These are phyloP conservation scores for Sebastes trivittatus DNA, from an alignment of 2,797 vertebrate species.

Conservation along the genomic window DNA sequence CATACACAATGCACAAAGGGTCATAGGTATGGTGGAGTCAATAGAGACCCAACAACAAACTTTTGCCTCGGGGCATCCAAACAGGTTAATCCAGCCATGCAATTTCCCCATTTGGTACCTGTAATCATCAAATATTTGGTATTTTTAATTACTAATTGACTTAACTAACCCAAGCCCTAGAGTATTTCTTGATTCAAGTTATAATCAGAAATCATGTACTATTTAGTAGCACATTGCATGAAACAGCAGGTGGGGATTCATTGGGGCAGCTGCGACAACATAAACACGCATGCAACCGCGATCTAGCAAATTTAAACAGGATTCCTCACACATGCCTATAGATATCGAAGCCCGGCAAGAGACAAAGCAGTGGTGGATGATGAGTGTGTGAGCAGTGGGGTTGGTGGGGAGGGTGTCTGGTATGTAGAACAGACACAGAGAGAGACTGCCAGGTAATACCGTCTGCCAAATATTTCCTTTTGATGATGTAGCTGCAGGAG, in stretches of 20 bases:
- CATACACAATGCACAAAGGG: not conserved
- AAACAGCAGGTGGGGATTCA: constrained; percentile 10
- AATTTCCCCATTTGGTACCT: not conserved
- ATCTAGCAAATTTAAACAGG: constrained; percentile 16
- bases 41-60: not conserved
- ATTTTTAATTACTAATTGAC: not conserved
- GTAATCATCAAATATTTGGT: not conserved
- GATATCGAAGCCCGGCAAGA: constrained; percentile 5
- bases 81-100: not conserved
- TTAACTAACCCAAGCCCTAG: not conserved
- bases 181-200: not conserved
- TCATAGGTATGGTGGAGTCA: not conserved
- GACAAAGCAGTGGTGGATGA: not conserved
- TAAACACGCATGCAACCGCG: not conserved
- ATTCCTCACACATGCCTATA: constrained; percentile 17
- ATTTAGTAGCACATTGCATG: not conserved
- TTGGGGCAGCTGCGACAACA: constrained; percentile 38
- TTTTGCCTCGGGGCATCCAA: not conserved
- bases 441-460: constrained; percentile 43
- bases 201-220: not conserved
- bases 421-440: constrained; percentile 43
- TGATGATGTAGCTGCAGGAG: constrained; percentile 61
- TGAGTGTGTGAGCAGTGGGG: not conserved
- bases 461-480: constrained; percentile 67
- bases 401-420: constrained; percentile 1